Conservation (phyloP, 1,140 invertebrate species). For the Drosophila varians region DNA sequence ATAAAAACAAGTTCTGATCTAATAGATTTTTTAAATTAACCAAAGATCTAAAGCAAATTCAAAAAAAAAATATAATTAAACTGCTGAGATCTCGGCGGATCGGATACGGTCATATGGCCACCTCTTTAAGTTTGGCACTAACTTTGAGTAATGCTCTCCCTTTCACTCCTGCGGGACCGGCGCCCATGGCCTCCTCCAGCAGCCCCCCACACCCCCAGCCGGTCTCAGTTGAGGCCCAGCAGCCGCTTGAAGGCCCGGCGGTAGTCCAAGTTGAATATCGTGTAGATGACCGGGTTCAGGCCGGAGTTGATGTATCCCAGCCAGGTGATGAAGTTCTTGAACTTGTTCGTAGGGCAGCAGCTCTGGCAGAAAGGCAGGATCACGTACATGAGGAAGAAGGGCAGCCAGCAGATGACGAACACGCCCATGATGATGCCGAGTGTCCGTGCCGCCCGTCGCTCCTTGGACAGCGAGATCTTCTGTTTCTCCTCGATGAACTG, state of each 20-base stretch:
- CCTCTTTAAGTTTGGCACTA: constrained; percentile 60
- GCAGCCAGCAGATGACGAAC: constrained; percentile 98
- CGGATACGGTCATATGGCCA: background rate
- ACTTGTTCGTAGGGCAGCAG: constrained; percentile 91
- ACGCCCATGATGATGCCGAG: constrained; percentile 97
- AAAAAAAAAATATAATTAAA: no score
- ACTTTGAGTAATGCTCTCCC: constrained; percentile 55
- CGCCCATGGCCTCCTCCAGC: background rate
- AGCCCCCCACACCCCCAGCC: background rate
- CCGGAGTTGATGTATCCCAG: constrained; percentile 98
- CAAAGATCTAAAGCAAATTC: no score
- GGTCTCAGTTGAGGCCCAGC: constrained; percentile 87
- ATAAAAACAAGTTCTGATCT: no score
- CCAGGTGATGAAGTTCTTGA: constrained; percentile 97
- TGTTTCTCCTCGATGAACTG: constrained; percentile 97
- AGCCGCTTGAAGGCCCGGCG: constrained; percentile 95
- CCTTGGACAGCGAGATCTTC: constrained; percentile 95
- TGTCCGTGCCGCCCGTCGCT: constrained; percentile 95
- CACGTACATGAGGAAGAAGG: constrained; percentile 98
- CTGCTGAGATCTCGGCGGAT: constrained; percentile 21
- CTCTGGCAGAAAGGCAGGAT: constrained; percentile 93
- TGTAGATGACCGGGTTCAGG: constrained; percentile 98
- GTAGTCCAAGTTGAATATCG: constrained; percentile 98
- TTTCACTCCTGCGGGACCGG: constrained; percentile 1
- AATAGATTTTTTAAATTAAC: background rate